phyloP scores from a whole-genome alignment of 2,113 vertebrate species.

The Dunckerocampus dactyliophorus region DNA sequence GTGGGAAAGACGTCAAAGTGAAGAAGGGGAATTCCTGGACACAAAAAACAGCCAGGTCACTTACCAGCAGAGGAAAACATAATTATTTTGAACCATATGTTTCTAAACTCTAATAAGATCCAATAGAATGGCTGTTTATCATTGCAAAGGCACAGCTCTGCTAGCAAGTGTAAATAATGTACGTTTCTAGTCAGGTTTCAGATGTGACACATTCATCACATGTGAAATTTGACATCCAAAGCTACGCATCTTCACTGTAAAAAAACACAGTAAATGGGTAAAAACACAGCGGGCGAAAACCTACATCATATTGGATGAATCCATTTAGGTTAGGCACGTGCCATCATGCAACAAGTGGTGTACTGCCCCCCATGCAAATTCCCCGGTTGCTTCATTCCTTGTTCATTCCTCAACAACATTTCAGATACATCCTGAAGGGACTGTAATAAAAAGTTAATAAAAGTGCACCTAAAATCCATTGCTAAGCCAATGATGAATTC shows the following conservation, averaged over 20 bases:
- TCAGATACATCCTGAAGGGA: conserved; percentile 37
- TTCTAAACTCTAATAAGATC: not conserved
- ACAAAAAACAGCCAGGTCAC: conserved; percentile 14
- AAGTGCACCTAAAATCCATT: not conserved
- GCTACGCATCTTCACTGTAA: not conserved
- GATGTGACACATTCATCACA: not conserved
- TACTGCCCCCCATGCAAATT: conserved; percentile 38
- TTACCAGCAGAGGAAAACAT: not conserved
- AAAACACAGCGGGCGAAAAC: not conserved
- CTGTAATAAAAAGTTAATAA: not conserved
- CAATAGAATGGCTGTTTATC: not conserved
- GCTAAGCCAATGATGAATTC: conserved; percentile 9
- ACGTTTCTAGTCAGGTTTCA: not conserved
- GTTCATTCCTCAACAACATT: conserved; percentile 26
- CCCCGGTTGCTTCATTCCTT: conserved; percentile 9
- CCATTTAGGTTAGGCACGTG: conserved; percentile 10
- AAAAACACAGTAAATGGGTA: not conserved
- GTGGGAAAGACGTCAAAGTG: conserved; percentile 89
- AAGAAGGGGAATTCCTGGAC: conserved; percentile 96
- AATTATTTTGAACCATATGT: not conserved
- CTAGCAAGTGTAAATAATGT: not conserved
- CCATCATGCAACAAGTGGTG: conserved; percentile 46
- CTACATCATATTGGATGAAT: not conserved
- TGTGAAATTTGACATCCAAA: conserved; percentile 3
- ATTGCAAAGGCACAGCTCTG: too few species aligned